Evolutionary conservation across 1,140 invertebrate genomes (phyloP).

Genomic region (Adelges cooleyi): DNA sequence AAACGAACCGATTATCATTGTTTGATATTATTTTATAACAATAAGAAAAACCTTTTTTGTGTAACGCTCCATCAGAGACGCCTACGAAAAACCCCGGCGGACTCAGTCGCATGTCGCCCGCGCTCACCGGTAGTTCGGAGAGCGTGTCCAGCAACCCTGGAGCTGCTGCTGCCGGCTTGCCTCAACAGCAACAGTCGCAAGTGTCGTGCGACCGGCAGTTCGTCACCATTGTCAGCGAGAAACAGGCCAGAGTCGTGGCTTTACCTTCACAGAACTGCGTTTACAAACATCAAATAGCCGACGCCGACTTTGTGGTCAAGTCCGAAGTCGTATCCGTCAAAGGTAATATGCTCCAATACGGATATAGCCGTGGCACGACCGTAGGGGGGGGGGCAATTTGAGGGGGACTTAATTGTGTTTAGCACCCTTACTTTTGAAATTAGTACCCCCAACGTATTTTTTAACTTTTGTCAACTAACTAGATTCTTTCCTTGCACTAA

Average conservation of each 20-base stretch:
- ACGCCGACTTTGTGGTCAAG: slow-evolving; percentile 84
- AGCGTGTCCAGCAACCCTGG: slow-evolving; percentile 25
- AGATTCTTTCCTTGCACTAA: too few relatives aligned
- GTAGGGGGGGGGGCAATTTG: too few relatives aligned
- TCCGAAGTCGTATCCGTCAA: slow-evolving; percentile 86
- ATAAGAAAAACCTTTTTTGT: too few relatives aligned
- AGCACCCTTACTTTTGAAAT: too few relatives aligned
- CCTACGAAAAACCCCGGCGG: slow-evolving; percentile 45
- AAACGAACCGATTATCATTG: too few relatives aligned
- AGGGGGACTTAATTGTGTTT: too few relatives aligned
- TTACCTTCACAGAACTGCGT: slow-evolving; percentile 88
- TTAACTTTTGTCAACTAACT: too few relatives aligned
- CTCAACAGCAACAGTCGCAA: slow-evolving; percentile 30
- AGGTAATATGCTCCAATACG: too few relatives aligned
- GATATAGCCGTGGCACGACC: too few relatives aligned
- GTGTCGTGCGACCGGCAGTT: slow-evolving; percentile 72
- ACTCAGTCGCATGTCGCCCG: slow-evolving; percentile 62
- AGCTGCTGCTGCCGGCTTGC: background rate
- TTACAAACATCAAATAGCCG: slow-evolving; percentile 71
- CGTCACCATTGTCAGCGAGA: slow-evolving; percentile 84
- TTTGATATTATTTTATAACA: too few relatives aligned
- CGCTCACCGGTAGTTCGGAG: slow-evolving; percentile 37
- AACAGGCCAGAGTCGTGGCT: slow-evolving; percentile 85
- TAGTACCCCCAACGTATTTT: too few relatives aligned
- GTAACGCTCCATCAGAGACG: slow-evolving; percentile 42